Conservation (phyloP, 2,888 invertebrate species). For the Zelleria hepariella region DNA sequence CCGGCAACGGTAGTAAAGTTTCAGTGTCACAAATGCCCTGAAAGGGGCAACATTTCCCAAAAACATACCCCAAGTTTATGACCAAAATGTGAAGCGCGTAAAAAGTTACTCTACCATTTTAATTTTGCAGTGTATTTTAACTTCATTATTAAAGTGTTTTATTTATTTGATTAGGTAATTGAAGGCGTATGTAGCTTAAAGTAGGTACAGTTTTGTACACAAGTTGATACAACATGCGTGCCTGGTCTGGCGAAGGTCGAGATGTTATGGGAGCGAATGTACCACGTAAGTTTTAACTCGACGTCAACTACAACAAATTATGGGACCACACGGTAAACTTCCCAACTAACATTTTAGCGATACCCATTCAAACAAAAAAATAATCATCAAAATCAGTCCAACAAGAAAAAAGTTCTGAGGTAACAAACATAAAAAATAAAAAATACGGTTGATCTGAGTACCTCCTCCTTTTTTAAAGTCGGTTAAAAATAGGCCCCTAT, state of each 20-base stretch:
- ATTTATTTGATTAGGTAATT: not conserved
- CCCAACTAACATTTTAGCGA: too few relatives aligned
- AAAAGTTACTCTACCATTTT: not conserved
- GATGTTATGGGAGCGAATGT: conserved; percentile 59
- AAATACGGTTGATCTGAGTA: too few relatives aligned
- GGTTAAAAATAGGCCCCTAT: too few relatives aligned
- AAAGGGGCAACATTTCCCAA: conserved; percentile 23
- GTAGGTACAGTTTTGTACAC: not conserved
- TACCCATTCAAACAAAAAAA: too few relatives aligned
- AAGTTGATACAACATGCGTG: conserved; percentile 34
- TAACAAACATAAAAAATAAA: too few relatives aligned
- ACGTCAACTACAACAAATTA: not conserved
- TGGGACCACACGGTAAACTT: too few relatives aligned
- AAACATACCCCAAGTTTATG: not conserved
- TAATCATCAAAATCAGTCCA: too few relatives aligned
- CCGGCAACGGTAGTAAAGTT: conserved; percentile 38
- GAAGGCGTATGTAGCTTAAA: too few relatives aligned
- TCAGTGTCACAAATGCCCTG: conserved; percentile 47
- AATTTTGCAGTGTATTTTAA: not conserved
- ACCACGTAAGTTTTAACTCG: conserved; percentile 39
- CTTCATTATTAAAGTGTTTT: not conserved
- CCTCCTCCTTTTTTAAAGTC: too few relatives aligned
- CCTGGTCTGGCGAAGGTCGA: conserved; percentile 43
- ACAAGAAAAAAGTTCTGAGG: too few relatives aligned
- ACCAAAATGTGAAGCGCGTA: not conserved